These are phyloP conservation scores for Barbus barbus DNA, from an alignment of 2,113 vertebrate species.

Conservation along the genomic window DNA sequence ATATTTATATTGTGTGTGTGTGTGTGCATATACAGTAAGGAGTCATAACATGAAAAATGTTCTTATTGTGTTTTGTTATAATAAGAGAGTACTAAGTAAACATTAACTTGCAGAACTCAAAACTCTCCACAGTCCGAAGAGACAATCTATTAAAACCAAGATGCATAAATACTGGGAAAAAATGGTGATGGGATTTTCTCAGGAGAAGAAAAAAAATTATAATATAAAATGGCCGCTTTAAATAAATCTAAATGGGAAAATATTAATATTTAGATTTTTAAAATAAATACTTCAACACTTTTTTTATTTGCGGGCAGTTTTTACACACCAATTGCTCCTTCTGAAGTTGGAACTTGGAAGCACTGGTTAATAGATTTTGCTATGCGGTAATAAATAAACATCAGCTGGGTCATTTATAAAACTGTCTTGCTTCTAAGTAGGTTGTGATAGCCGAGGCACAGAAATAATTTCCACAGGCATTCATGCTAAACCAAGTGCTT, in stretches of 20 bases:
- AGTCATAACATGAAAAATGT: neutral
- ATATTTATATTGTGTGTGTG: neutral
- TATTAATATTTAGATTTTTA: no score
- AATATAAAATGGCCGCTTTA: neutral
- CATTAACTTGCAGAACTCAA: neutral
- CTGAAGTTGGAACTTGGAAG: neutral
- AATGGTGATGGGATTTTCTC: neutral
- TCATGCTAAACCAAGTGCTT: slow-evolving; percentile 8
- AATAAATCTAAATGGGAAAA: neutral
- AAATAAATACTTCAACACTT: no score
- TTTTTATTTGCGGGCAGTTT: no score
- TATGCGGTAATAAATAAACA: neutral
- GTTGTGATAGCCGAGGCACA: neutral
- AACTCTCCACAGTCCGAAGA: neutral
- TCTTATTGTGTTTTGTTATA: neutral
- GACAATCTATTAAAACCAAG: neutral
- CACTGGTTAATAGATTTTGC: neutral
- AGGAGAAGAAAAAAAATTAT: neutral
- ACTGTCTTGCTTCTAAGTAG: neutral
- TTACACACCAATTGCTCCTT: no score
- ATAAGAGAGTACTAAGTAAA: neutral
- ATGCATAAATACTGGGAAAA: no score
- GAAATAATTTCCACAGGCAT: slow-evolving; percentile 9
- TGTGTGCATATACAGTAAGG: no score
- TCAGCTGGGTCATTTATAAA: neutral